Conservation (phyloP, 1,140 invertebrate species). For the Drosophila parvula region DNA sequence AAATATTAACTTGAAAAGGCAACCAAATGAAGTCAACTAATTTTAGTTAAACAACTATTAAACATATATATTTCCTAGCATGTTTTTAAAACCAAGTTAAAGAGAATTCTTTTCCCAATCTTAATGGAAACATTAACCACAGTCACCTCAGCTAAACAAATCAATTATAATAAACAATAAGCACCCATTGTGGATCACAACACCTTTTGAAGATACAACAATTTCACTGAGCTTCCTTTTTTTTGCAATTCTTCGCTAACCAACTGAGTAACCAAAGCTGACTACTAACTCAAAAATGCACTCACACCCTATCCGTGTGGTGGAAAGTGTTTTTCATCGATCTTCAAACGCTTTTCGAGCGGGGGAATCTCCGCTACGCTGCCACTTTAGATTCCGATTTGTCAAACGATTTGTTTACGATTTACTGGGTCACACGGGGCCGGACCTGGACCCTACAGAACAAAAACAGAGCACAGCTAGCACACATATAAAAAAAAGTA, state of each 20-base stretch:
- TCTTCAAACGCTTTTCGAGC: slow-evolving; percentile 1
- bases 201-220: no score
- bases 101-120: neutral
- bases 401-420: slow-evolving; percentile 22
- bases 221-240: slow-evolving; percentile 12
- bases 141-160: neutral
- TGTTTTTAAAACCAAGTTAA: neutral
- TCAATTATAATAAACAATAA: neutral
- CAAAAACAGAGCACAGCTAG: slow-evolving; percentile 35
- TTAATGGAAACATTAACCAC: neutral
- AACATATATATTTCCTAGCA: neutral
- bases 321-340: slow-evolving; percentile 19
- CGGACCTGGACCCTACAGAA: neutral
- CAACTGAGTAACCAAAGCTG: neutral
- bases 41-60: neutral
- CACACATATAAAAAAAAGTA: slow-evolving; percentile 24
- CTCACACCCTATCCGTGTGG: neutral
- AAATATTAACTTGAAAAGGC: neutral
- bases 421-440: slow-evolving; percentile 13
- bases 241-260: slow-evolving; percentile 16
- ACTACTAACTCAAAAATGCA: no score
- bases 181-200: neutral
- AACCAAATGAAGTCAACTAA: neutral
- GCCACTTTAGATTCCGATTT: neutral
- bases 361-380: neutral